Evolutionary conservation across 2,797 vertebrate species (phyloP).

Genomic region (Mormyrops boulengeri): DNA sequence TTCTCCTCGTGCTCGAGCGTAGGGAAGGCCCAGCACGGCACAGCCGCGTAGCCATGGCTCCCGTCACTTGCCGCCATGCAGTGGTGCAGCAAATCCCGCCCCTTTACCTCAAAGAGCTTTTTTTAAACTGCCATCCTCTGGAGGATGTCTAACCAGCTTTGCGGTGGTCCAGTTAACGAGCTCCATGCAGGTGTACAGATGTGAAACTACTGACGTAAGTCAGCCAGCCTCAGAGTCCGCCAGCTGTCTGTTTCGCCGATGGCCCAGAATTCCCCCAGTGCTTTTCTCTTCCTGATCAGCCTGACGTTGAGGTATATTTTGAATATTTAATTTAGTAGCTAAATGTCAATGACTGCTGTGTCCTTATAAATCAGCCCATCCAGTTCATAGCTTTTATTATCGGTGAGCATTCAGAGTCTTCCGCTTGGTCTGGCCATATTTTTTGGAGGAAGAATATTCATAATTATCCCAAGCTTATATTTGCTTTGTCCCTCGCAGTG

Average conservation of each 20-base stretch:
- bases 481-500: background rate
- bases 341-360: background rate
- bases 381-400: background rate
- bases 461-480: background rate
- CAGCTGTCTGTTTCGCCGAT: background rate
- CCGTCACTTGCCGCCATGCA: background rate
- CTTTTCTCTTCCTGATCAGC: background rate
- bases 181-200: background rate
- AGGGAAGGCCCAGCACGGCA: conserved; percentile 13
- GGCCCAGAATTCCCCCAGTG: background rate
- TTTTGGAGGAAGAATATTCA: background rate
- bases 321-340: background rate
- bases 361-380: background rate
- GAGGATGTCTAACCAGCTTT: background rate
- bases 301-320: background rate
- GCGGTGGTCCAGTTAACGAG: background rate
- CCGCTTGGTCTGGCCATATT: background rate
- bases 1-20: background rate
- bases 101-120: background rate
- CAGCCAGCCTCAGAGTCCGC: background rate
- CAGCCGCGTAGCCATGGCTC: conserved; percentile 5
- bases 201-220: background rate
- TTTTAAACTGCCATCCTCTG: background rate
- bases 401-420: background rate
- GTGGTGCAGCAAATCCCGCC: background rate